Conservation (phyloP, 2,113 vertebrate species). For the Lampris megalopsis region DNA sequence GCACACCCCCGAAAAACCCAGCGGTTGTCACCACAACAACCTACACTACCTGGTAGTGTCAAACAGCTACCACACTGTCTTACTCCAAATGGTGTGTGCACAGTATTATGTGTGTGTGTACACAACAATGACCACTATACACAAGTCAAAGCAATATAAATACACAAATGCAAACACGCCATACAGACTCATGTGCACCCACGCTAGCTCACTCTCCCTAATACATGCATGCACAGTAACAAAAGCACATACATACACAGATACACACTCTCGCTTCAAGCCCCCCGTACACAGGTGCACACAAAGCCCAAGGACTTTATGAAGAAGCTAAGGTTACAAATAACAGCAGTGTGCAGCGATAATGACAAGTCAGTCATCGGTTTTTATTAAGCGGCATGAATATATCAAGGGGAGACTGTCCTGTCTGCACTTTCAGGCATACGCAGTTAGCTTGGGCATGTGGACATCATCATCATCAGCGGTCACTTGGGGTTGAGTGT, state of each 20-base stretch:
- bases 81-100: too few species aligned
- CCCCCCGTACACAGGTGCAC: constrained; percentile 7
- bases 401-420: constrained; percentile 53
- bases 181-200: neutral
- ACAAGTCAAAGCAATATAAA: neutral
- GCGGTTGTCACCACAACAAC: too few species aligned
- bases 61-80: too few species aligned
- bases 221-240: constrained; percentile 21
- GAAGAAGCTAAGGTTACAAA: constrained; percentile 49
- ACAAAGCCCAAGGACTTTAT: constrained; percentile 59
- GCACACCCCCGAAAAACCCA: too few species aligned
- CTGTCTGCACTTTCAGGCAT: constrained; percentile 40
- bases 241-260: constrained; percentile 18
- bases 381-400: constrained; percentile 65
- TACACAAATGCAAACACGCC: neutral
- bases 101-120: too few species aligned
- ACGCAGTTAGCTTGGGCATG: constrained; percentile 4
- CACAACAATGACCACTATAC: too few species aligned
- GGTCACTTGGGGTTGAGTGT: too few species aligned
- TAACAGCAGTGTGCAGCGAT: constrained; percentile 52
- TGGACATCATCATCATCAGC: neutral
- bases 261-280: neutral
- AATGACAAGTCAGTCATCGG: constrained; percentile 72
- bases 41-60: too few species aligned
- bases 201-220: too few species aligned